Percentiles rank a stretch among this genome's conserved stretches.
Conservation (phyloP, 2,113 vertebrate species). For the Hippocampus mohnikei region DNA sequence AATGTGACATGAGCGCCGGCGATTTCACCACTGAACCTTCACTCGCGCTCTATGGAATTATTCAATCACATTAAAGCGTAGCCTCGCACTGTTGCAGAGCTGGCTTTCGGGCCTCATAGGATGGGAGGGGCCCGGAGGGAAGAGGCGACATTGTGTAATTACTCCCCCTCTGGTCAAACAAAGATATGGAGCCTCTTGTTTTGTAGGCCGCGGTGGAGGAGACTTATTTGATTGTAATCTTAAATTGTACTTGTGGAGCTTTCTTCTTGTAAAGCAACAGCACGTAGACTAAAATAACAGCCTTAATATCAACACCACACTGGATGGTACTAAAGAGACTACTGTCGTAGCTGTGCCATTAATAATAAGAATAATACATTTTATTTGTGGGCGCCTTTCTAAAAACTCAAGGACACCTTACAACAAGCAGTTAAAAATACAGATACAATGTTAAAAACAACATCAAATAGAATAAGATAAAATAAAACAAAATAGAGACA, state of each 20-base stretch:
- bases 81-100: constrained; percentile 22
- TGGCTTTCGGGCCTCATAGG: not conserved
- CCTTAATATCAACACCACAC: not conserved
- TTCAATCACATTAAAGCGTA: constrained; percentile 35
- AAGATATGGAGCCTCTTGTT: not conserved
- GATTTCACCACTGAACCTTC: constrained; percentile 31
- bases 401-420: no score
- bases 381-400: no score
- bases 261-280: not conserved
- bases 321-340: not conserved
- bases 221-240: constrained; percentile 2
- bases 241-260: not conserved
- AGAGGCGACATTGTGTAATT: not conserved
- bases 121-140: not conserved
- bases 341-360: not conserved
- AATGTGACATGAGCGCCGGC: constrained; percentile 20
- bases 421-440: no score
- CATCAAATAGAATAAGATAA: no score
- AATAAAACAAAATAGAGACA: no score
- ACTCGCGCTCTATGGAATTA: constrained; percentile 26
- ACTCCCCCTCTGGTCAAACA: not conserved
- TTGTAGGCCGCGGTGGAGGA: not conserved
- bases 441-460: no score
- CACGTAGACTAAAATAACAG: not conserved
- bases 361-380: no score